Percentiles rank a stretch among this genome's conserved stretches.
Conservation (phyloP, 2,797 vertebrate genomes). For the Adelosebastes latens region DNA sequence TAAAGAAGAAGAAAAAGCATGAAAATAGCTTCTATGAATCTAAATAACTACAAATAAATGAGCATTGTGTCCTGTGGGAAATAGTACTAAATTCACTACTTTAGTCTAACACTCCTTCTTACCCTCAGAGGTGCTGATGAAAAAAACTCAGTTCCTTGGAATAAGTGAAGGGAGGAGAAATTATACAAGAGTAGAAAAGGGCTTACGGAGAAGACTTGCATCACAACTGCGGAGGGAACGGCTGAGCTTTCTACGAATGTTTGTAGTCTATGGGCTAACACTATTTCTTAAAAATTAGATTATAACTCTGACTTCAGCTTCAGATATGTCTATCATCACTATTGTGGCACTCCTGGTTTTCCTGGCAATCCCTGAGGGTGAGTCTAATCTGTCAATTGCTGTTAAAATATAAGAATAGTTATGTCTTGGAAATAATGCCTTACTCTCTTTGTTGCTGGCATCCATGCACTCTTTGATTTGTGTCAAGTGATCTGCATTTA, state of each 20-base stretch:
- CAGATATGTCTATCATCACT: slow-evolving; percentile 28
- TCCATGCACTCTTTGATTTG: not conserved
- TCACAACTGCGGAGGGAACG: not conserved
- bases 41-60: not conserved
- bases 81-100: not conserved
- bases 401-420: not conserved
- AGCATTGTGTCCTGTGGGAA: not conserved
- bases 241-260: not conserved
- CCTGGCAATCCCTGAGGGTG: slow-evolving; percentile 42
- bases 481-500: not conserved
- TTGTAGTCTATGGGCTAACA: not conserved
- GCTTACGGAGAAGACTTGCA: not conserved
- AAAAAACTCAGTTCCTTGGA: not conserved
- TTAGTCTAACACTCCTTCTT: not conserved
- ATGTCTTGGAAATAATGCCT: not conserved
- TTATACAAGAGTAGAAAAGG: not conserved
- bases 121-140: rapidly evolving
- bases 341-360: slow-evolving; percentile 35
- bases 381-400: slow-evolving; percentile 11
- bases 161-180: slow-evolving; percentile 18
- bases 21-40: not conserved
- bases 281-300: not conserved
- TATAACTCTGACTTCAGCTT: not conserved
- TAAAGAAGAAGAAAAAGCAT: not conserved
- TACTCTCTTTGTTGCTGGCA: not conserved